Evolutionary conservation across 2,113 vertebrate genomes (phyloP).

Genomic region (Tenrec ecaudatus): DNA sequence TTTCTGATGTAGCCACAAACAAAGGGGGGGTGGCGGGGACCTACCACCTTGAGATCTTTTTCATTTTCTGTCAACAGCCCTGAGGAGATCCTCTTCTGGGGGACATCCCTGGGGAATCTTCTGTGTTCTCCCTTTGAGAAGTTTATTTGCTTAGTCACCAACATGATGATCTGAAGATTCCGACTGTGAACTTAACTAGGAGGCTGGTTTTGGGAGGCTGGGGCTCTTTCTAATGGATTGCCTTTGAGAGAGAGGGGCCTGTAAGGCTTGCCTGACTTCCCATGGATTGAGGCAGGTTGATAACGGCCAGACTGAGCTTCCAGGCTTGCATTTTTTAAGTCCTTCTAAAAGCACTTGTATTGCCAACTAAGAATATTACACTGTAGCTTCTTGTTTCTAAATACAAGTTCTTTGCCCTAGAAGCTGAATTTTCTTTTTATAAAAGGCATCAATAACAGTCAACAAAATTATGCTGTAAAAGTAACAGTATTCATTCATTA

Average conservation of each 20-base stretch:
- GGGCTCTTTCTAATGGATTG: background rate
- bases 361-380: background rate
- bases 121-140: background rate
- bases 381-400: background rate
- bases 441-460: constrained; percentile 20
- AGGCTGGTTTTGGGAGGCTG: background rate
- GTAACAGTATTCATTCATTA: background rate
- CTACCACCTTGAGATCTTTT: background rate
- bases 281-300: background rate
- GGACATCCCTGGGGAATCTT: background rate
- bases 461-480: constrained; percentile 12
- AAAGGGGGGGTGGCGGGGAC: background rate
- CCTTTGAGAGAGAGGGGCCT: background rate
- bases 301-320: background rate
- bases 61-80: background rate
- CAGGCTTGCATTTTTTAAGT: background rate
- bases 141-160: background rate
- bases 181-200: rapidly evolving
- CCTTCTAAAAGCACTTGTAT: background rate
- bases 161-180: background rate
- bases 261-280: background rate
- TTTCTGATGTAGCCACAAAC: background rate
- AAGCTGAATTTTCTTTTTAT: constrained; percentile 48
- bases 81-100: background rate
- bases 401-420: constrained; percentile 3